Evolutionary conservation across 2,888 invertebrate species (phyloP), one percentile per base, ranked within the genome.

Genomic region (Sphaerophoria taeniata): DNA sequence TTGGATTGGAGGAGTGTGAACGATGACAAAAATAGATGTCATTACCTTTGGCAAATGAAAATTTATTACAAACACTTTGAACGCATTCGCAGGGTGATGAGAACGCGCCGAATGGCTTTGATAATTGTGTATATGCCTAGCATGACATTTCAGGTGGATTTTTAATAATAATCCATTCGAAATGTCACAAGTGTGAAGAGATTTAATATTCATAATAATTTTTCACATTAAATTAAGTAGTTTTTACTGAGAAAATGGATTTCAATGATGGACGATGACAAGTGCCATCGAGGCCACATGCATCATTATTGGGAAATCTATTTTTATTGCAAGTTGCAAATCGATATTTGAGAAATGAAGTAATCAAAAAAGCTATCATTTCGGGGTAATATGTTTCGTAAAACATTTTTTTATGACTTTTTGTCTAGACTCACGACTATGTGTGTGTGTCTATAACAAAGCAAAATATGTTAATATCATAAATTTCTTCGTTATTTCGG

Each of bases 41-140:
- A 71, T 75, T 79, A 84, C 83, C 83, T 84, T 84, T 80, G 74
- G 79, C 79, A 79, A 84, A 75, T 67, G 53, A 71, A 72, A 2
- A 74, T 84, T 79, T 83, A 74, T 70, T 79, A 65, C 61, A 43
- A 39, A 67, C 47, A 34, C 71, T 71, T 80, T 6, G 11, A 60
- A 71, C 49, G 58, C 14, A 61, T 60, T 72, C 63, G 36, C 63
- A 36, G 16, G 73, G 43, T 55, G 7, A 31, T 58, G 58, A n/a
- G 16, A 12, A 49, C 36, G 61, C 14, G 24, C 43, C 49, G n/a
- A 55, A 33, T 47, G 43, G 24, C 34, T 61, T 12, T 9, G 51
- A 51, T 70, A 5, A 65, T 65, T n/a, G 51, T 58, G 69, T 49
- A 51, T 47, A 36, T 55, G 47, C 45, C 43, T 31, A 39, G 11